These are phyloP conservation scores for Littorina saxatilis DNA, from an alignment of 1,140 invertebrate genomes.

Conservation along the genomic window DNA sequence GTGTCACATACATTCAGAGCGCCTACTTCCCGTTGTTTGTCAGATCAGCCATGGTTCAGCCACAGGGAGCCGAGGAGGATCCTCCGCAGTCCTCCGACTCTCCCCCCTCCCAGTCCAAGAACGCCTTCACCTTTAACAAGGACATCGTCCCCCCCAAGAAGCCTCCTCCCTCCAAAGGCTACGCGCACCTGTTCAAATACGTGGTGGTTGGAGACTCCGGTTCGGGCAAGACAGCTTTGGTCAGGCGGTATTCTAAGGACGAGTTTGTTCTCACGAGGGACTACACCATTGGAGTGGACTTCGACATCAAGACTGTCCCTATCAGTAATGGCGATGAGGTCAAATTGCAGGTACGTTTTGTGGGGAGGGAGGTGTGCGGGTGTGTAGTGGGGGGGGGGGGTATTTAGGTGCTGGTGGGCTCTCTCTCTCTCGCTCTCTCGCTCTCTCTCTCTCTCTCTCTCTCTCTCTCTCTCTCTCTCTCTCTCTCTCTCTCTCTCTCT, in stretches of 20 bases:
- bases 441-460: not conserved
- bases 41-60: too few relatives aligned
- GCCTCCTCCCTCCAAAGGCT: not conserved
- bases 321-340: slow-evolving; percentile 17
- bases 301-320: slow-evolving; percentile 9
- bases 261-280: not conserved
- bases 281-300: slow-evolving; percentile 28
- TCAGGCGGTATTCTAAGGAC: not conserved
- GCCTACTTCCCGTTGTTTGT: too few relatives aligned
- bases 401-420: too few relatives aligned
- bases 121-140: too few relatives aligned
- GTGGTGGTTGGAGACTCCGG: slow-evolving; percentile 14
- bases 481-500: not conserved
- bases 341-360: slow-evolving; percentile 17
- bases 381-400: not conserved
- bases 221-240: not conserved
- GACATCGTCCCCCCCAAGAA: not conserved
- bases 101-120: too few relatives aligned
- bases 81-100: too few relatives aligned
- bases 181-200: slow-evolving; percentile 23
- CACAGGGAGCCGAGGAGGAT: too few relatives aligned
- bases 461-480: too few relatives aligned
- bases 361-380: not conserved
- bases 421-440: too few relatives aligned
- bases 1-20: too few relatives aligned